Evolutionary conservation across 2,113 vertebrate genomes (phyloP).

Genomic region (Alaudala cheleensis): DNA sequence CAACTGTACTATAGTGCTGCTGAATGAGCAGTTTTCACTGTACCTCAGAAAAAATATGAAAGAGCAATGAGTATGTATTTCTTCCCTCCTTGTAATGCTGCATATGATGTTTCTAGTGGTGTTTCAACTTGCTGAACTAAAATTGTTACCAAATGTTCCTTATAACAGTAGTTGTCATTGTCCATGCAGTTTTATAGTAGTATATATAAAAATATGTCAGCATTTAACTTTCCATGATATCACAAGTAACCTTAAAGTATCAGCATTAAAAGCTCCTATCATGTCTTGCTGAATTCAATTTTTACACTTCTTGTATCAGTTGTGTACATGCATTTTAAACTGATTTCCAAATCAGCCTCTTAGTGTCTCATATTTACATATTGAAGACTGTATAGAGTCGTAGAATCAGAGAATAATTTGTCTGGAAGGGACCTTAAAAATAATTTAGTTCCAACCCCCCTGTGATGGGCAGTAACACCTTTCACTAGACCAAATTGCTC

Average conservation of each 20-base stretch:
- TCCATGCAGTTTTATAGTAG: not conserved
- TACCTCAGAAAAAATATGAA: not conserved
- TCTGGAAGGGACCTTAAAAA: not conserved
- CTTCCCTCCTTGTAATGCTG: not conserved
- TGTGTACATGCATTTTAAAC: not conserved
- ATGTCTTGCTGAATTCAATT: not conserved
- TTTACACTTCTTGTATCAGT: not conserved
- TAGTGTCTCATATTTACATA: not conserved
- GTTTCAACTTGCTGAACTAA: not conserved
- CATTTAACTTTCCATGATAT: not conserved
- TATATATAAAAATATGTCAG: not conserved
- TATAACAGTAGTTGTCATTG: not conserved
- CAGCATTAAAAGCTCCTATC: not conserved
- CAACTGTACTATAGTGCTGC: not conserved
- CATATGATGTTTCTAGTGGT: not conserved
- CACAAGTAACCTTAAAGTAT: not conserved
- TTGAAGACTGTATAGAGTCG: not conserved
- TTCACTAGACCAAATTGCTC: not conserved
- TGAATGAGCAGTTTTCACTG: not conserved
- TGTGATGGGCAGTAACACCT: not conserved
- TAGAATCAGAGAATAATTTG: not conserved
- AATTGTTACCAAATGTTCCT: not conserved
- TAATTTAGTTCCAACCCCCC: not conserved
- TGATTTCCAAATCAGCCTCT: not conserved
- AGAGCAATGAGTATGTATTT: not conserved